Evolutionary conservation across 2,888 invertebrate species (phyloP).

Genomic region (Cosmia trapezina): DNA sequence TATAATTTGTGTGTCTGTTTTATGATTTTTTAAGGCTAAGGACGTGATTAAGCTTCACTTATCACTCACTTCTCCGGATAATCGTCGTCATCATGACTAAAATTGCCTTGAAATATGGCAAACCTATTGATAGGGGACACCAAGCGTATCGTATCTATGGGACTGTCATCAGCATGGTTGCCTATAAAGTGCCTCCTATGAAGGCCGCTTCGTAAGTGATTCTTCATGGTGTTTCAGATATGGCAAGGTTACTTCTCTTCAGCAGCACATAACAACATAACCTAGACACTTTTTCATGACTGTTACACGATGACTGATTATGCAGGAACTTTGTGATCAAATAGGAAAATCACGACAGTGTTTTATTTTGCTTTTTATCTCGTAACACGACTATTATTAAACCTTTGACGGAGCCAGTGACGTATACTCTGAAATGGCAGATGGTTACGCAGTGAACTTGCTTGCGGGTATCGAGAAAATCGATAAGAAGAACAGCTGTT

Average conservation of each 20-base stretch:
- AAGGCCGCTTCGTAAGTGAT: slow-evolving; percentile 74
- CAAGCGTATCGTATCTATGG: slow-evolving; percentile 82
- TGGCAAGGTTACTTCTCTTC: slow-evolving; percentile 35
- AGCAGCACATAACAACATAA: slow-evolving; percentile 74
- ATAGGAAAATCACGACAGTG: slow-evolving; percentile 22
- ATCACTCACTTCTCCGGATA: slow-evolving; percentile 82
- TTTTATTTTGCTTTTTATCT: slow-evolving; percentile 52
- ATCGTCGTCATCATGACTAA: slow-evolving; percentile 76
- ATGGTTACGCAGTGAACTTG: slow-evolving; percentile 81
- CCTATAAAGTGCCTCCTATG: slow-evolving; percentile 84
- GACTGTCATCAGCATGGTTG: slow-evolving; percentile 77
- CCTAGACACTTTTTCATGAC: slow-evolving; percentile 63
- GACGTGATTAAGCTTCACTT: slow-evolving; percentile 12
- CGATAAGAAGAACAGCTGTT: slow-evolving; percentile 85
- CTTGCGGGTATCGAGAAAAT: slow-evolving; percentile 79
- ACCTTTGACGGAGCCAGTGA: slow-evolving; percentile 62
- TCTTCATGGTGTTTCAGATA: slow-evolving; percentile 72
- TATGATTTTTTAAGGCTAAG: not conserved
- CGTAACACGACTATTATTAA: slow-evolving; percentile 57
- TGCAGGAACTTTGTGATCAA: slow-evolving; percentile 31
- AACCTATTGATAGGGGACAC: slow-evolving; percentile 85
- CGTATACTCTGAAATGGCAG: slow-evolving; percentile 68
- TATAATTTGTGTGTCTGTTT: not conserved
- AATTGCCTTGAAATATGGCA: slow-evolving; percentile 81
- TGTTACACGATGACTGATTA: slow-evolving; percentile 40